Evolutionary conservation across 37 sponge, comb jelly and placozoan genomes (phyloP).

Genomic region (Geodia barretti): DNA sequence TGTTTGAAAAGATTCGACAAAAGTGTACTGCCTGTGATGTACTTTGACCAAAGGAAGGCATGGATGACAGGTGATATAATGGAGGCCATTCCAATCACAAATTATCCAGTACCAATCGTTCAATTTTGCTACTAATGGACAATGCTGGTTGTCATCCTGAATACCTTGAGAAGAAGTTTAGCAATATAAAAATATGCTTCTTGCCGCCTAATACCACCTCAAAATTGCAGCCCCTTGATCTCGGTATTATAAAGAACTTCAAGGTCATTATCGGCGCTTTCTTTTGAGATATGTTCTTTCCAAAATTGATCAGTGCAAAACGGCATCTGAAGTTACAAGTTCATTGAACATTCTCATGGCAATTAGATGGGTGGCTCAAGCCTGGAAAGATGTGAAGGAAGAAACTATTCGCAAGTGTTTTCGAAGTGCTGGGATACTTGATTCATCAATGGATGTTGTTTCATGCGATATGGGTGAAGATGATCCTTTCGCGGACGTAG

Average conservation of each 20-base stretch:
- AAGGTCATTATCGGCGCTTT: conserved; percentile 43
- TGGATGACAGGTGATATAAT: conserved; percentile 71
- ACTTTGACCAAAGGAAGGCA: conserved; percentile 54
- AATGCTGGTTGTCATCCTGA: conserved; percentile 70
- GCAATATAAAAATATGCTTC: conserved; percentile 62
- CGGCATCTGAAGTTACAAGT: conserved; percentile 52
- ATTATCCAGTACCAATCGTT: conserved; percentile 18
- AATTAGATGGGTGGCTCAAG: conserved; percentile 65
- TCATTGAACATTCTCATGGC: conserved; percentile 33
- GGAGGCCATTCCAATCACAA: conserved; percentile 30
- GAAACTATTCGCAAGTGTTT: conserved; percentile 61
- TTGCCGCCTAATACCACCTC: conserved; percentile 75
- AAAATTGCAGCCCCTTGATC: conserved; percentile 63
- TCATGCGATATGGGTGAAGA: background rate
- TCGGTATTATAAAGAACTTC: conserved; percentile 59
- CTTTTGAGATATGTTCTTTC: conserved; percentile 43
- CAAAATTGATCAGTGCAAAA: conserved; percentile 51
- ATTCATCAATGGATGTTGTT: background rate
- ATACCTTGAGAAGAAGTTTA: conserved; percentile 31
- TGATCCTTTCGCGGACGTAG: background rate
- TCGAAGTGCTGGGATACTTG: conserved; percentile 44
- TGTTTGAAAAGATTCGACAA: no score
- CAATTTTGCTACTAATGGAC: conserved; percentile 51
- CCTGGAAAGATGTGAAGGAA: conserved; percentile 41
- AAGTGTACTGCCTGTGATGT: conserved; percentile 58